A percentile compares a stretch with the other conserved stretches of the same genome.
These are phyloP conservation scores for Sciurus carolinensis DNA, from an alignment of 2,797 vertebrate genomes.

Conservation along the genomic window DNA sequence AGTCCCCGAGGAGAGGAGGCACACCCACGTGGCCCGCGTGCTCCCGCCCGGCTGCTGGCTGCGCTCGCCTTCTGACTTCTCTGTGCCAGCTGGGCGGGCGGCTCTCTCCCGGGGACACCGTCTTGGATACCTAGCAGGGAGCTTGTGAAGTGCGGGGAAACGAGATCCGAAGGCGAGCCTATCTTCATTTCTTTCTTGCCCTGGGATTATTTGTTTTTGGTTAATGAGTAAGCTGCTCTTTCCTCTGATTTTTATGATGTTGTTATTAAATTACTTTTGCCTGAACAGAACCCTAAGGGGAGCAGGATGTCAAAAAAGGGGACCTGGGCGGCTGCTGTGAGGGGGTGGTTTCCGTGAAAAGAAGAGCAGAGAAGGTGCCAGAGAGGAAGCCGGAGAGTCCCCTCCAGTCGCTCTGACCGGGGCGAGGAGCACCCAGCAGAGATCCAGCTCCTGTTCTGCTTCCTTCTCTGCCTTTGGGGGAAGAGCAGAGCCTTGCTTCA, in stretches of 20 bases:
- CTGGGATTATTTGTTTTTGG: constrained; percentile 23
- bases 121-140: not conserved
- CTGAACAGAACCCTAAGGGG: constrained; percentile 15
- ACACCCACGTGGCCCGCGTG: not conserved
- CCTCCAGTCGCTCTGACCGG: not conserved
- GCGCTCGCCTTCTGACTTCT: not conserved
- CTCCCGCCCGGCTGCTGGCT: not conserved
- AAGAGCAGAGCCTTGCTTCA: constrained; percentile 62
- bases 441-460: constrained; percentile 4
- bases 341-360: not conserved
- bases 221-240: constrained; percentile 66
- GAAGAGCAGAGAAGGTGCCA: not conserved
- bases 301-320: constrained; percentile 37
- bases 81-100: not conserved
- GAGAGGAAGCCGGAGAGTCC: not conserved
- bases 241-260: constrained; percentile 63
- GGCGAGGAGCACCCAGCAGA: not conserved
- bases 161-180: not conserved
- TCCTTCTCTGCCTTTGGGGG: constrained; percentile 41
- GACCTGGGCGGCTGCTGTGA: not conserved
- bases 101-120: not conserved
- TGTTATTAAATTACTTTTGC: constrained; percentile 73
- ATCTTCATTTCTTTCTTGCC: not conserved
- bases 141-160: not conserved
- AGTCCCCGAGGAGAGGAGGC: not conserved